phyloP scores from a whole-genome alignment of 2,113 vertebrate species.

The Gopherus evgoodei region DNA sequence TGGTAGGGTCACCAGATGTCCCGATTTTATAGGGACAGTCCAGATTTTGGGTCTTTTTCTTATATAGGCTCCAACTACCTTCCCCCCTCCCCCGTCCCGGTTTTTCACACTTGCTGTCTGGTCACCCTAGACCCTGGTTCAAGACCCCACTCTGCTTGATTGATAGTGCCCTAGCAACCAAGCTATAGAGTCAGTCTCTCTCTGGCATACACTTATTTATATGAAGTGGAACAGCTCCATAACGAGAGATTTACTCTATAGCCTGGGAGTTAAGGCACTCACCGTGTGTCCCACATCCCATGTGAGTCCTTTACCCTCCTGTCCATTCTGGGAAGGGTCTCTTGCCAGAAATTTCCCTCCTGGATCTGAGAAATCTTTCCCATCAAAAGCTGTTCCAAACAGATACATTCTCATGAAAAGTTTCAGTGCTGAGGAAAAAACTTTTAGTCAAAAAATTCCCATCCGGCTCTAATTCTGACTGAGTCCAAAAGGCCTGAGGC shows the following conservation, averaged over 20 bases:
- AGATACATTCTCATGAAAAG: background rate
- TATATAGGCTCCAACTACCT: too few species aligned
- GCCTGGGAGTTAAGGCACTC: background rate
- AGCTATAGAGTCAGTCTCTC: background rate
- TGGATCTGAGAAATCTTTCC: background rate
- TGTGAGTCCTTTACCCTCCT: background rate
- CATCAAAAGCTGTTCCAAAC: background rate
- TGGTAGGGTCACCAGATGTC: background rate
- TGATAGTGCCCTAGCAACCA: background rate
- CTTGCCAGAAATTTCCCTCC: background rate
- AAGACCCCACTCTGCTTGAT: background rate
- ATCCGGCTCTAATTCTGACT: background rate
- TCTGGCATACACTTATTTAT: background rate
- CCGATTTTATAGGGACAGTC: too few species aligned
- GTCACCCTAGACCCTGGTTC: background rate
- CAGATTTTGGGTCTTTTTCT: too few species aligned
- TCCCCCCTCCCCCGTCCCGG: too few species aligned
- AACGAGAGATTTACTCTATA: background rate
- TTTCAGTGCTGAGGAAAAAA: background rate
- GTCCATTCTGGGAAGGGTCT: background rate
- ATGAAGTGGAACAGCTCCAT: background rate
- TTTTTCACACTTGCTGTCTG: too few species aligned
- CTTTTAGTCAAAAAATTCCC: background rate
- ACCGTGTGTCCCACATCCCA: background rate
- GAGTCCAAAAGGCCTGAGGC: background rate